phyloP scores from a whole-genome alignment of 2,113 vertebrate genomes.

The Corvus cornix region DNA sequence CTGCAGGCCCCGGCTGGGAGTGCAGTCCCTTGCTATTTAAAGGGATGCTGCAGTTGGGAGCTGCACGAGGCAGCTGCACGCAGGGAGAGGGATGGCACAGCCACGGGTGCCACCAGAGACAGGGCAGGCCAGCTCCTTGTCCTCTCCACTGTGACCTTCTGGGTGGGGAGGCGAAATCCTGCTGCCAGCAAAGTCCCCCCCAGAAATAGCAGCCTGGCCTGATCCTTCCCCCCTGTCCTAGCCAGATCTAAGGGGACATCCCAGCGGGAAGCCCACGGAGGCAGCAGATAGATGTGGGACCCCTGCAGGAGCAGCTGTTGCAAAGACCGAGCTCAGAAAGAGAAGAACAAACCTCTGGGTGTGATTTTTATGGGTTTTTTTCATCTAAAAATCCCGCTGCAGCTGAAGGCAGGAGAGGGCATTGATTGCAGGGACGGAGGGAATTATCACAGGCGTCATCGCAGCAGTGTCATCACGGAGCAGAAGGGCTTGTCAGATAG shows the following conservation, averaged over 20 bases:
- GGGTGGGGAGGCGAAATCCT: background rate
- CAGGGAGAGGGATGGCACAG: background rate
- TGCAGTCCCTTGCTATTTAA: conserved; percentile 32
- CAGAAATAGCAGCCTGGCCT: background rate
- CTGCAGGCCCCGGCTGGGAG: conserved; percentile 68
- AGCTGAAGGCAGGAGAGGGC: background rate
- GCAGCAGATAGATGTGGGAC: background rate
- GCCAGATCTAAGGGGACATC: background rate
- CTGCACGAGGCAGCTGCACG: background rate
- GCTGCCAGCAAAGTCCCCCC: background rate
- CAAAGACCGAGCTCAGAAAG: background rate
- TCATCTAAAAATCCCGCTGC: background rate
- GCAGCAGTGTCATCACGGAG: background rate
- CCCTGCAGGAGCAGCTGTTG: too few species aligned
- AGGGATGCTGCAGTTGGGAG: background rate
- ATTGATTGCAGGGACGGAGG: background rate
- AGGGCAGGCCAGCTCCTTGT: background rate
- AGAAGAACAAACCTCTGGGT: background rate
- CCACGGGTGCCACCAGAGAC: background rate
- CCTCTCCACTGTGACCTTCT: background rate
- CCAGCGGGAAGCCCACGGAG: background rate
- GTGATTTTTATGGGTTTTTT: background rate
- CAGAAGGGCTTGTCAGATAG: background rate
- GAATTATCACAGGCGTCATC: background rate
- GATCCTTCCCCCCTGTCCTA: rapidly evolving